Base-by-base conservation (phyloP, 2,113 vertebrate genomes). In the Neogobius melanostomus region DNA sequence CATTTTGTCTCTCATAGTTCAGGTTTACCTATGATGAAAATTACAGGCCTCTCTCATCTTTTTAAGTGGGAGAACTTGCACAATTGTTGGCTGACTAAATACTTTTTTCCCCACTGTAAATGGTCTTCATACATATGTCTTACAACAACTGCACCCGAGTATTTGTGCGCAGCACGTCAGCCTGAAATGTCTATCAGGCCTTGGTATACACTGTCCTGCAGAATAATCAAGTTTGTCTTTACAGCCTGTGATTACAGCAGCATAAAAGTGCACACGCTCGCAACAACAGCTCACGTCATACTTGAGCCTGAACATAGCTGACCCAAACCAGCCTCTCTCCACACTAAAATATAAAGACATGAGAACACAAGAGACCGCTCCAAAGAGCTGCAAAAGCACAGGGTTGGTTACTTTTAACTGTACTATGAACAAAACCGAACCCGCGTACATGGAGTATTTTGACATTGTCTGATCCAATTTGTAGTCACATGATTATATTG, bases 201-300 rank as follows among this genome's bases (percentile, higher is more conserved):
- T 87, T 84, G 72, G 76, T 80, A 79, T 81, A 82, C 85, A 85
- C 72, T 80, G 80, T 51, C 61, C 79, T 81, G 79, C 83, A 84
- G 85, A 88, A 90, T 89, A 90, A 91, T 90, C 85, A 89, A 88
- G 83, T 84, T 85, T 82, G 82, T 86, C 86, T 89, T 76, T 69
- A 59, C 79, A 85, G 86, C 78, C 85, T 89, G 82, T 87, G 88
- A 92, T 90, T 90, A 90, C 90, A 89, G 85, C 76, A 43, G 73
- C 83, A 87, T 90, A 91, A 91, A 91, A 88, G 84, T 87, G 75
- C 82, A 90, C 85, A 88, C 75, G 75, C 84, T 79, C 82, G 85
- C 82, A 88, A 74, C 76, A 79, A 84, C 67, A 79, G 79, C 87
- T 84, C 78, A 87, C 76, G 80, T 90, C 87, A 89, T 76, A 72